These are phyloP conservation scores for Ailuropoda melanoleuca DNA, from an alignment of 2,113 vertebrate species.

Conservation along the genomic window DNA sequence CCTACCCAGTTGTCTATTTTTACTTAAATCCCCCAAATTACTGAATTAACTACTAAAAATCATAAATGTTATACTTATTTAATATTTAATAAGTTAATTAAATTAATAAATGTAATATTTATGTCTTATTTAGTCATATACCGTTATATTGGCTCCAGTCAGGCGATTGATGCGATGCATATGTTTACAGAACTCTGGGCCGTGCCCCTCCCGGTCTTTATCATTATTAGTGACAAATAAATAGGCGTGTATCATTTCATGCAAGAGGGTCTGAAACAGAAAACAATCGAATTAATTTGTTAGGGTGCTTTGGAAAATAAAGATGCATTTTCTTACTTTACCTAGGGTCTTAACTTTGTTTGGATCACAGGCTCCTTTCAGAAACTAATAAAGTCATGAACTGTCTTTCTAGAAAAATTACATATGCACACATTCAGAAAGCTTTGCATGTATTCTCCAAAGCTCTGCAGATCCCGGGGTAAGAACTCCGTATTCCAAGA, in stretches of 20 bases:
- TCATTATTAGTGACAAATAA: conserved; percentile 97
- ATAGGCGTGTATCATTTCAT: conserved; percentile 99
- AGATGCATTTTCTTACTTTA: conserved; percentile 15
- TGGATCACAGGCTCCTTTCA: neutral
- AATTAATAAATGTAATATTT: neutral
- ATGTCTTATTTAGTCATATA: neutral
- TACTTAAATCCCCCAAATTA: neutral
- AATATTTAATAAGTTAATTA: neutral
- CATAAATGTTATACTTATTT: neutral
- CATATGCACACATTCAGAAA: neutral
- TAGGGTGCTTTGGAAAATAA: neutral
- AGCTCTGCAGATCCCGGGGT: neutral
- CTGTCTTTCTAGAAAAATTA: neutral
- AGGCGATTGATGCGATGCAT: conserved; percentile 94
- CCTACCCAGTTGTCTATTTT: neutral
- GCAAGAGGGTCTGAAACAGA: conserved; percentile 92
- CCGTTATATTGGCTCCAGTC: conserved; percentile 93
- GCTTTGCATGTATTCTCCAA: neutral
- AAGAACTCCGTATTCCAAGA: neutral
- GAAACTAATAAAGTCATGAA: neutral
- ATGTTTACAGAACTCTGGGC: conserved; percentile 97
- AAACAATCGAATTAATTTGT: neutral
- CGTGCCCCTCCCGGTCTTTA: conserved; percentile 93
- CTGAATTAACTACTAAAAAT: neutral
- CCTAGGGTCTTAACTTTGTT: neutral